Evolutionary conservation across 2,113 vertebrate species (phyloP).

Genomic region (Orycteropus afer): DNA sequence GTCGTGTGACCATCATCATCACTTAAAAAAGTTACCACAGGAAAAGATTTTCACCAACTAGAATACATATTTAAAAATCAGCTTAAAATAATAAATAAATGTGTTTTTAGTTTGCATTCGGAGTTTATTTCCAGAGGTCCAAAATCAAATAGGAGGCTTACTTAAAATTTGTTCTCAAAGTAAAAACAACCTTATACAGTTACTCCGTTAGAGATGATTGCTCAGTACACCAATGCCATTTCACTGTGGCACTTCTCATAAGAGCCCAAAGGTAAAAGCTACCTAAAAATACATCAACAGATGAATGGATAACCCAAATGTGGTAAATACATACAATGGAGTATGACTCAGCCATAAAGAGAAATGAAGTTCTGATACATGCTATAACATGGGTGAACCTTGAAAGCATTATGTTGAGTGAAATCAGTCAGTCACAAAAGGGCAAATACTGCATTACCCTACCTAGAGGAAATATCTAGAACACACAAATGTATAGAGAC

Average conservation of each 20-base stretch:
- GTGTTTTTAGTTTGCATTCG: background rate
- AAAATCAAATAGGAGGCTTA: background rate
- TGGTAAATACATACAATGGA: background rate
- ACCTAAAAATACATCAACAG: background rate
- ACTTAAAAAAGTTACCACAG: constrained; percentile 15
- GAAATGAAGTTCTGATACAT: background rate
- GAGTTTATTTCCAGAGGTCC: background rate
- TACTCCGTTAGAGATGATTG: background rate
- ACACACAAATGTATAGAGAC: background rate
- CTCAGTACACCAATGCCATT: background rate
- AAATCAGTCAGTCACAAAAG: background rate
- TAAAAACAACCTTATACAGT: background rate
- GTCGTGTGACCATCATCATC: constrained; percentile 70
- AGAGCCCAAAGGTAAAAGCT: background rate
- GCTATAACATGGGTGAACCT: background rate
- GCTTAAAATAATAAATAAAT: background rate
- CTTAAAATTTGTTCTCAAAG: background rate
- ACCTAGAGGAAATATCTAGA: too few relatives aligned
- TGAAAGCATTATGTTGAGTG: background rate
- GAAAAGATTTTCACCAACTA: constrained; percentile 60
- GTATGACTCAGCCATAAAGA: background rate
- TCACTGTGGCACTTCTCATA: background rate
- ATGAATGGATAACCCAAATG: background rate
- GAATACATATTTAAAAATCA: constrained; percentile 14
- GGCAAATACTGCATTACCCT: background rate